phyloP scores from a whole-genome alignment of 2,113 vertebrate species.

The Oncorhynchus clarkii region DNA sequence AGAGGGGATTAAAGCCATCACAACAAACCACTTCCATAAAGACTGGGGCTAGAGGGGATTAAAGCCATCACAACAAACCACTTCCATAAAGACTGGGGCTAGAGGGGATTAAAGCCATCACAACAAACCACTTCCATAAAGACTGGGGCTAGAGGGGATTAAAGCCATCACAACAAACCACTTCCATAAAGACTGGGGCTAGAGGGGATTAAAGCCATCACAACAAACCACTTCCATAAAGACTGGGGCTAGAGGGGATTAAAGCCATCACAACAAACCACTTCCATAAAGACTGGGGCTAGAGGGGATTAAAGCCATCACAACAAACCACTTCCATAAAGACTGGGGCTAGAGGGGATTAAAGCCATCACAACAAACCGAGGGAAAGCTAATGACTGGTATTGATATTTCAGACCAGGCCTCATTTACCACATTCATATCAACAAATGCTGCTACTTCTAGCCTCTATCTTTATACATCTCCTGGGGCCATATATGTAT shows the following conservation, averaged over 20 bases:
- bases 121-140: background rate
- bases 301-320: background rate
- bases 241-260: constrained; percentile 26
- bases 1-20: background rate
- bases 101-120: background rate
- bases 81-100: constrained; percentile 21
- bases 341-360: constrained; percentile 26
- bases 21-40: background rate
- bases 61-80: background rate
- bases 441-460: too few relatives aligned
- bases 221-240: background rate
- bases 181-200: constrained; percentile 21
- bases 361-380: background rate
- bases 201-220: background rate
- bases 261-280: background rate
- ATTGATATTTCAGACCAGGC: background rate
- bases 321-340: background rate
- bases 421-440: too few relatives aligned
- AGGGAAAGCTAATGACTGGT: background rate
- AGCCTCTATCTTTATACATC: too few relatives aligned
- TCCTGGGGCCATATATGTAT: too few relatives aligned
- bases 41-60: constrained; percentile 26
- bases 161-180: background rate
- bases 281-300: constrained; percentile 21
- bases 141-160: constrained; percentile 26